Evolutionary conservation across 2,888 invertebrate genomes (phyloP).

Genomic region (Aleiodes alternator): DNA sequence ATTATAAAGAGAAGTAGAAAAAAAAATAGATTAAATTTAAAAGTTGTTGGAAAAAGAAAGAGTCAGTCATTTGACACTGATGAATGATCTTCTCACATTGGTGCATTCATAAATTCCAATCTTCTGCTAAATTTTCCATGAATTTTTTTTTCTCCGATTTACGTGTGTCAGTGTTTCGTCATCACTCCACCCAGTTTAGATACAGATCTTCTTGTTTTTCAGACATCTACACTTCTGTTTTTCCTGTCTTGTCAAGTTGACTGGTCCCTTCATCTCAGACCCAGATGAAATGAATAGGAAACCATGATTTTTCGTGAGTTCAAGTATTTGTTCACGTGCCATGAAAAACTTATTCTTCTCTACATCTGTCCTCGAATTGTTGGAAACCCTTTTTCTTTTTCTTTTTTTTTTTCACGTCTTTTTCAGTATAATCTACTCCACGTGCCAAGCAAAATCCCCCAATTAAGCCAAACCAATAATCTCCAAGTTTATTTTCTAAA

Average conservation of each 20-base stretch:
- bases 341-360: slow-evolving; percentile 33
- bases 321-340: slow-evolving; percentile 61
- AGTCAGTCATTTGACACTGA: slow-evolving; percentile 5
- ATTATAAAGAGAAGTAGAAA: not conserved
- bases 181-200: not conserved
- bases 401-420: slow-evolving; percentile 2
- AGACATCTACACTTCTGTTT: slow-evolving; percentile 21
- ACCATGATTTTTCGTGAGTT: not conserved
- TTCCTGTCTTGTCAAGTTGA: not conserved
- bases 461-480: slow-evolving; percentile 36
- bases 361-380: slow-evolving; percentile 39
- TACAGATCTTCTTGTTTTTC: slow-evolving; percentile 37
- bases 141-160: not conserved
- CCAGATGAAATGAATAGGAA: slow-evolving; percentile 7
- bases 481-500: slow-evolving; percentile 5
- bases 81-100: not conserved
- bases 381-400: slow-evolving; percentile 30
- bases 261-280: slow-evolving; percentile 16
- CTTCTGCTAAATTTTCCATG: slow-evolving; percentile 13
- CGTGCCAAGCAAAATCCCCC: slow-evolving; percentile 23
- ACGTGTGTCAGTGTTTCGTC: slow-evolving; percentile 23
- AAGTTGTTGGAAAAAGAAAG: slow-evolving; percentile 7
- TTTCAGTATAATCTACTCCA: slow-evolving; percentile 17
- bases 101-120: not conserved
- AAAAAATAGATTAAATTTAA: slow-evolving; percentile 3